phyloP scores from a whole-genome alignment of 2,113 vertebrate species.

The Neoarius graeffei region DNA sequence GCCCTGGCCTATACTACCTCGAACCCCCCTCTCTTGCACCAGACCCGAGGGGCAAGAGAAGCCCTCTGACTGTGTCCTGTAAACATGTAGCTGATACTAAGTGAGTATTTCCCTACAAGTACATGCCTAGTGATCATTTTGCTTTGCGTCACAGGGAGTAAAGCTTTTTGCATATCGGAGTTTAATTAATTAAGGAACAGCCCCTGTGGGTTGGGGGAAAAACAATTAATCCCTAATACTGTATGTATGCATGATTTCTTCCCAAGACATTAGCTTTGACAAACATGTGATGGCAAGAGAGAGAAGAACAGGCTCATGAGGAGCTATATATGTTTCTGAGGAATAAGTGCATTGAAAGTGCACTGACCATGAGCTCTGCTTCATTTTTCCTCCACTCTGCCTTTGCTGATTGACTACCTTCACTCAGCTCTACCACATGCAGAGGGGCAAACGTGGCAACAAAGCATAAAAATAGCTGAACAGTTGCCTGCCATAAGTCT shows the following conservation, averaged over 20 bases:
- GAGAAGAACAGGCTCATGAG: conserved; percentile 29
- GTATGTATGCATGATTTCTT: background rate
- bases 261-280: background rate
- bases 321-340: conserved; percentile 63
- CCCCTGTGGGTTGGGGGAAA: conserved; percentile 27
- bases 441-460: conserved; percentile 55
- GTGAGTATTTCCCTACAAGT: background rate
- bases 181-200: conserved; percentile 44
- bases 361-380: conserved; percentile 57
- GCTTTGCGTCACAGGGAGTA: conserved; percentile 29
- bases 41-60: conserved; percentile 16
- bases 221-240: conserved; percentile 27
- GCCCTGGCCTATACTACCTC: conserved; percentile 64
- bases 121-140: conserved; percentile 27
- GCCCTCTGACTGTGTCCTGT: conserved; percentile 40
- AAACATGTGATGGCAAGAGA: conserved; percentile 27
- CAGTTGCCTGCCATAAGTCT: conserved; percentile 51
- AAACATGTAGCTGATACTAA: conserved; percentile 43
- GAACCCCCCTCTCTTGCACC: conserved; percentile 47
- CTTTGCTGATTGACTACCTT: conserved; percentile 61
- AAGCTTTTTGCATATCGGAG: background rate
- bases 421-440: conserved; percentile 63
- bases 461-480: conserved; percentile 65
- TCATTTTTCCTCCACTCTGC: conserved; percentile 29
- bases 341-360: conserved; percentile 56